Evolutionary conservation across 2,797 vertebrate genomes (phyloP).

Genomic region (Tiaroga cobitis): DNA sequence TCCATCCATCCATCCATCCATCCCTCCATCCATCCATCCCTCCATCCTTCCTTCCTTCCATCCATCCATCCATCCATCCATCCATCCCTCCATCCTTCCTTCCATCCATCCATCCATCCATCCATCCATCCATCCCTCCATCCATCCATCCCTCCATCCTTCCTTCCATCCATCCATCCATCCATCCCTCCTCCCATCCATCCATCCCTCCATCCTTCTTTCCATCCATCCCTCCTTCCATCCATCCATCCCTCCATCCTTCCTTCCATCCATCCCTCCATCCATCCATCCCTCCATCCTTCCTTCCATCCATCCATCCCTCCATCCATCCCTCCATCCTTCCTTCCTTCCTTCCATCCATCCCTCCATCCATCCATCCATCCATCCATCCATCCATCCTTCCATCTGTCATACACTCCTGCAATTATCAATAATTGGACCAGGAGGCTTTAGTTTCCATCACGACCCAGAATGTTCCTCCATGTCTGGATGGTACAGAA

Average conservation of each 20-base stretch:
- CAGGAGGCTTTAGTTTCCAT: background rate
- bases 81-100: background rate
- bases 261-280: background rate
- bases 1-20: no score
- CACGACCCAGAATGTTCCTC: constrained; percentile 1
- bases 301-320: no score
- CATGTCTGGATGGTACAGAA: constrained; percentile 5
- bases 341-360: fast-evolving
- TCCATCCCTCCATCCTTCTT: fast-evolving
- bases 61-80: background rate
- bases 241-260: background rate
- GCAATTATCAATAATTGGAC: background rate
- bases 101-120: background rate
- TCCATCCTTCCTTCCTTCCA: background rate
- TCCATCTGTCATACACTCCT: background rate
- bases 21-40: background rate
- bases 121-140: background rate
- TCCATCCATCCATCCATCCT: background rate
- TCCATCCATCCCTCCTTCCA: fast-evolving
- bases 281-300: background rate
- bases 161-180: fast-evolving
- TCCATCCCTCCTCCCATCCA: no score
- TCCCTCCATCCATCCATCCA: fast-evolving
- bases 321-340: no score
- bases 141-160: no score